Conservation (phyloP, 2,888 invertebrate genomes). For the Stegophylla sp. region DNA sequence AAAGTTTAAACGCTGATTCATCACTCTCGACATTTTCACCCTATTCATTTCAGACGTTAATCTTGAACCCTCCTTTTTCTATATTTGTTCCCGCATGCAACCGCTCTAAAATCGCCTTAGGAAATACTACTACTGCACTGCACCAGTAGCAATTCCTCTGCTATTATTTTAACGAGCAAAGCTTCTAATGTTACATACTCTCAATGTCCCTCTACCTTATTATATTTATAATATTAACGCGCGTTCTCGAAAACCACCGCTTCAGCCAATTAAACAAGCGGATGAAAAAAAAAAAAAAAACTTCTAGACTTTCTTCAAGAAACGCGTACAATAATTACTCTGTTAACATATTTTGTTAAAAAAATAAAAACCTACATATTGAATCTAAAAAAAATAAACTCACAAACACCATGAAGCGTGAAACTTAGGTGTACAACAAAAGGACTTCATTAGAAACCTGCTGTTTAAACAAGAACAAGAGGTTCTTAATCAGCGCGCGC, state of each 20-base stretch:
- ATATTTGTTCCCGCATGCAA: background rate
- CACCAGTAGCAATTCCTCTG: conserved; percentile 39
- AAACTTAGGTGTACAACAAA: conserved; percentile 27
- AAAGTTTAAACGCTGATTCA: conserved; percentile 13
- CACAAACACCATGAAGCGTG: conserved; percentile 17
- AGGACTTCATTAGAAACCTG: conserved; percentile 51
- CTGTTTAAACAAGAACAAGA: conserved; percentile 51
- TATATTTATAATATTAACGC: no score
- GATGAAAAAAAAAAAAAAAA: background rate
- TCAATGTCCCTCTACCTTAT: background rate
- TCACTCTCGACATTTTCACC: background rate
- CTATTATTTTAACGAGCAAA: conserved; percentile 13
- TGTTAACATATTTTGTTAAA: conserved; percentile 18
- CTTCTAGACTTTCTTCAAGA: conserved; percentile 10
- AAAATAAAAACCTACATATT: no score
- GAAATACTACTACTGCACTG: conserved; percentile 31
- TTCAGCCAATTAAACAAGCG: conserved; percentile 7
- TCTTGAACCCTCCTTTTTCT: conserved; percentile 7
- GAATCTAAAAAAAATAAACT: background rate
- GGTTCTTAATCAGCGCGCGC: conserved; percentile 18
- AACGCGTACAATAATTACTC: background rate
- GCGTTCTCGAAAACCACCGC: conserved; percentile 1
- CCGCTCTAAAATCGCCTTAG: conserved; percentile 2
- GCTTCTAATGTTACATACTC: conserved; percentile 8
- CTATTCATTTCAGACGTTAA: background rate